These are phyloP conservation scores for Cranoglanis bouderius DNA, from an alignment of 2,113 vertebrate genomes.

Conservation along the genomic window DNA sequence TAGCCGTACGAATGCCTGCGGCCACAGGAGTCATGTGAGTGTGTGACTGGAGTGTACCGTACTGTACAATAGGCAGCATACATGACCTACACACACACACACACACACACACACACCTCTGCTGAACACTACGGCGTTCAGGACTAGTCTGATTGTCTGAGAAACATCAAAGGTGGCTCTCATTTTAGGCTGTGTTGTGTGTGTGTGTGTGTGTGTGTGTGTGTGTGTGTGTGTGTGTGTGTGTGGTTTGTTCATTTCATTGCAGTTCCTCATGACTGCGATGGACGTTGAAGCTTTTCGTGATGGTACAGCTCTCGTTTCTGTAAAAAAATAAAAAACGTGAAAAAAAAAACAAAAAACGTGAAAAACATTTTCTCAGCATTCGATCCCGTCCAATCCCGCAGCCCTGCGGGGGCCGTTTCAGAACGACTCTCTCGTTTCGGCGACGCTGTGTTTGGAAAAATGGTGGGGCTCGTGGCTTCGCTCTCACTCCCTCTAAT, in stretches of 20 bases:
- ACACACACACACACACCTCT: slow-evolving; percentile 16
- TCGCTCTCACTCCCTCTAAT: slow-evolving; percentile 48
- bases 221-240: not conserved
- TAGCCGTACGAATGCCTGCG: slow-evolving; percentile 5
- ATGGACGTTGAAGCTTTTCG: not conserved
- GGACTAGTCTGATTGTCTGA: slow-evolving; percentile 27
- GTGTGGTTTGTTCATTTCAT: not conserved
- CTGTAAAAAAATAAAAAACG: not conserved
- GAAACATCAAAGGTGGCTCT: slow-evolving; percentile 42
- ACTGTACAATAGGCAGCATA: slow-evolving; percentile 10
- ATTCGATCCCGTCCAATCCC: not conserved
- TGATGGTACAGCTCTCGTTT: not conserved
- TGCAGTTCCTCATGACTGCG: not conserved
- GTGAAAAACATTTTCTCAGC: slow-evolving; percentile 14
- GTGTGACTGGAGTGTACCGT: slow-evolving; percentile 20
- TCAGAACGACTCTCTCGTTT: slow-evolving; percentile 48
- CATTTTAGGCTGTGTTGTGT: slow-evolving; percentile 39
- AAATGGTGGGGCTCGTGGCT: slow-evolving; percentile 42
- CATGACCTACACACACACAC: slow-evolving; percentile 14
- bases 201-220: slow-evolving; percentile 15
- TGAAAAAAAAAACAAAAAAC: not conserved
- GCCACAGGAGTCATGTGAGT: slow-evolving; percentile 35
- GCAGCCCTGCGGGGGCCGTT: slow-evolving; percentile 20
- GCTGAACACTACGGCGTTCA: slow-evolving; percentile 6
- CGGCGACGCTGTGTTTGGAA: slow-evolving; percentile 49